phyloP scores from a whole-genome alignment of 2,113 vertebrate genomes.

The Nothocercus nigrocapillus region DNA sequence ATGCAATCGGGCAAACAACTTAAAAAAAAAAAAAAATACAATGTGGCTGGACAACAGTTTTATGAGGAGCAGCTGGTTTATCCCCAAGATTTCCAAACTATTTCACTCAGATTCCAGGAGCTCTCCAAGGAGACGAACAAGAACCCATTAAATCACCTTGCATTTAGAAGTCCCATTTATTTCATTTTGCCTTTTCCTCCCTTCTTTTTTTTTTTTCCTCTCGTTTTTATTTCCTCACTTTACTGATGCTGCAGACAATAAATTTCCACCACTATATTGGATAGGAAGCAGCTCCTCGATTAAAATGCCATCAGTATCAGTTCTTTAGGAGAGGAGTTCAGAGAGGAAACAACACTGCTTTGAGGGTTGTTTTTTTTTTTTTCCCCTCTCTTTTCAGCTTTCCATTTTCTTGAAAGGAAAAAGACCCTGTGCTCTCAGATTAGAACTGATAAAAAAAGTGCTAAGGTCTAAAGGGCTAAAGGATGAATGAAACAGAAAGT shows the following conservation, averaged over 20 bases:
- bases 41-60: neutral
- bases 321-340: neutral
- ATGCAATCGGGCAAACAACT: neutral
- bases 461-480: neutral
- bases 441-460: conserved; percentile 6
- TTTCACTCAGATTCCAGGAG: conserved; percentile 17
- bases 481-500: neutral
- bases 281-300: conserved; percentile 16
- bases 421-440: conserved; percentile 6
- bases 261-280: neutral
- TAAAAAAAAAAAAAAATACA: neutral
- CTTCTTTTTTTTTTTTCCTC: neutral
- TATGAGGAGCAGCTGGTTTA: conserved; percentile 9
- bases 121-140: neutral
- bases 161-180: conserved; percentile 19
- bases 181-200: neutral
- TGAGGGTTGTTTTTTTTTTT: neutral
- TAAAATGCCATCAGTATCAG: conserved; percentile 34
- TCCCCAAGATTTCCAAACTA: neutral
- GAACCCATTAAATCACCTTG: neutral
- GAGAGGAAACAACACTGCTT: conserved; percentile 4
- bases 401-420: neutral
- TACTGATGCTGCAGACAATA: neutral
- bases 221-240: neutral
- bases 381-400: neutral